Percentiles rank a stretch among this genome's conserved stretches.
These are phyloP conservation scores for Cataglyphis albicans DNA, from an alignment of 2,888 invertebrate genomes.

Conservation along the genomic window DNA sequence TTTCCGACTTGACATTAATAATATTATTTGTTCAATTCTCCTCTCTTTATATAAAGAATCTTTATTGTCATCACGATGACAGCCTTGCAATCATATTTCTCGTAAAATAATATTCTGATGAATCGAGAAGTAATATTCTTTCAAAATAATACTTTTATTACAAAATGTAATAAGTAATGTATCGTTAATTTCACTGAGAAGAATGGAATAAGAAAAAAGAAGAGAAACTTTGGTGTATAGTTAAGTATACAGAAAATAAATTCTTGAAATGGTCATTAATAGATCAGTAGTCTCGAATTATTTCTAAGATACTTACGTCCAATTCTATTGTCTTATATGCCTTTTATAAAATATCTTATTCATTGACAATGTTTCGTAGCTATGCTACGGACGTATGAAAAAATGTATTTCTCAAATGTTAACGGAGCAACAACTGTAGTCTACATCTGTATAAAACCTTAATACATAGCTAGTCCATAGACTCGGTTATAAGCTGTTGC, in stretches of 20 bases:
- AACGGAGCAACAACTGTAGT: not conserved
- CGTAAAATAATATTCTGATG: not conserved
- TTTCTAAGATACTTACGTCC: not conserved
- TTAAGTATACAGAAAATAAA: conserved; percentile 4
- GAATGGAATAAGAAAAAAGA: not conserved
- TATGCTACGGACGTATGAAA: not conserved
- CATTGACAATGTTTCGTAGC: not conserved
- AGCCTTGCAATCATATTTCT: not conserved
- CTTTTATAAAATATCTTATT: conserved; percentile 30
- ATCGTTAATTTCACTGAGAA: not conserved
- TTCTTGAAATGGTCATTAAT: conserved; percentile 24
- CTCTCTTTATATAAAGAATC: conserved; percentile 1
- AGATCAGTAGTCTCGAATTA: not conserved
- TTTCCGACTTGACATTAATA: not conserved
- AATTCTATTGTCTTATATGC: not conserved
- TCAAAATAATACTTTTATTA: conserved; percentile 12
- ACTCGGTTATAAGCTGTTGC: not conserved
- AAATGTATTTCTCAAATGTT: conserved; percentile 18
- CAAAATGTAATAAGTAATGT: not conserved
- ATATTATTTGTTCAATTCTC: not conserved
- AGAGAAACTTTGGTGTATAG: not conserved
- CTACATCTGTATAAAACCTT: conserved; percentile 4
- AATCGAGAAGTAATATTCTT: not conserved
- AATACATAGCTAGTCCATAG: not conserved
- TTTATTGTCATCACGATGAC: conserved; percentile 6